Base-by-base conservation (phyloP, 2,113 vertebrate genomes). In the Callipepla californica region DNA sequence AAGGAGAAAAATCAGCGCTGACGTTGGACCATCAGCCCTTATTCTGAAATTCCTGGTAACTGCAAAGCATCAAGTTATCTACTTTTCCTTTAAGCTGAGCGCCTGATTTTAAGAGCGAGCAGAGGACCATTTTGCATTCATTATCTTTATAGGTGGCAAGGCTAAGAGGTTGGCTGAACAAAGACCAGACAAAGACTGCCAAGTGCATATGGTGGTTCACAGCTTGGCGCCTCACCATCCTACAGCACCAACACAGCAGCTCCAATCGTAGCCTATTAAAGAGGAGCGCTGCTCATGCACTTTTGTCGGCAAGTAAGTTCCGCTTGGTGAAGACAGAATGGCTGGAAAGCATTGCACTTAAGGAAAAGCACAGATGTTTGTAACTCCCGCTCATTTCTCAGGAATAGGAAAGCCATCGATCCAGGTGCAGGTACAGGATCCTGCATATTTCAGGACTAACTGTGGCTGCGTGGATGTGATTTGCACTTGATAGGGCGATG, bases 201-300 rank as follows among this genome's bases (percentile, higher is more conserved):
- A 97, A 97, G 96, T 97, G 95, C 96, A 97, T 97, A 97, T 97
- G 97, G 97, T 95, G 96, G 96, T 87, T 97, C 97, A 97, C 97
- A 97, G 97, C 97, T 97, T 97, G 97, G 96, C 14, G 84, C 87
- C 97, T 80, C 96, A 93, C 96, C 97, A 97, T 95, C 94, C 97
- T 93, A 85, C 95, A 94, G 95, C 96, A 97, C 97, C 97, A 97
- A 96, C 96, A 75, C 96, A 97, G 97, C 97, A 96, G 96, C 96
- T 91, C 95, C 94, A 3, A 95, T 73, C 57, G 90, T 95, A 97
- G 94, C 89, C 97, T 94, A 97, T 97, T 97, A 97, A 94, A 97
- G 92, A 96, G 97, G 96, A 97, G 96, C 85, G 90, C 95, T 95
- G 96, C 94, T 97, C 95, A 4, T 90, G 97, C 96, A 97, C 97